Percentiles rank a stretch among this genome's conserved stretches.
Evolutionary conservation across 2,888 invertebrate genomes (phyloP).

Genomic region (Linyphia triangularis): DNA sequence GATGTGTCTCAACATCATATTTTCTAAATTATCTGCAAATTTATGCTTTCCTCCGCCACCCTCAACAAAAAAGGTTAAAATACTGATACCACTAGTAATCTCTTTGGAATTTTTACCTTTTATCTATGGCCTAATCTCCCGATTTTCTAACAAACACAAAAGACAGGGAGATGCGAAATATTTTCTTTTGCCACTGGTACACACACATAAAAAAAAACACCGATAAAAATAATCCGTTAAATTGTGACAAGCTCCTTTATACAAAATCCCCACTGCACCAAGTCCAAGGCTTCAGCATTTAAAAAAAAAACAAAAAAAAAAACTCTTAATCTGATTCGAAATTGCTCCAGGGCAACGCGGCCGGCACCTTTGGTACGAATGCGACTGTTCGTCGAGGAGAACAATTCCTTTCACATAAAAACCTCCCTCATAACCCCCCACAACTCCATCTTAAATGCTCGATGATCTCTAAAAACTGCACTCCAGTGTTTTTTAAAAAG

Average conservation of each 20-base stretch:
- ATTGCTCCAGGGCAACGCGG: slow-evolving; percentile 13
- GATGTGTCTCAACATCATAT: too few species aligned
- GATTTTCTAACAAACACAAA: background rate
- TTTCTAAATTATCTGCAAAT: background rate
- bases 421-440: background rate
- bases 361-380: slow-evolving; percentile 17
- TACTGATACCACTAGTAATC: background rate
- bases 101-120: slow-evolving; percentile 10
- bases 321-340: slow-evolving; percentile 68
- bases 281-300: background rate
- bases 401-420: slow-evolving; percentile 28
- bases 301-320: slow-evolving; percentile 17
- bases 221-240: slow-evolving; percentile 31
- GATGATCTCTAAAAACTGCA: slow-evolving; percentile 3
- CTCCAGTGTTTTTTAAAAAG: slow-evolving; percentile 54
- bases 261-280: background rate
- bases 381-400: background rate
- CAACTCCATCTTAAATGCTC: slow-evolving; percentile 4
- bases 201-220: background rate
- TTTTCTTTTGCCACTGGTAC: background rate
- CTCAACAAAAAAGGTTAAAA: background rate
- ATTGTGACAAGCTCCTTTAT: slow-evolving; percentile 13
- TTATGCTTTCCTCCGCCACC: background rate
- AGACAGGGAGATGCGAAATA: background rate
- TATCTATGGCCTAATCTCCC: slow-evolving; percentile 8